Base-by-base conservation (phyloP, 2,797 vertebrate species). In the Hipposideros larvatus region DNA sequence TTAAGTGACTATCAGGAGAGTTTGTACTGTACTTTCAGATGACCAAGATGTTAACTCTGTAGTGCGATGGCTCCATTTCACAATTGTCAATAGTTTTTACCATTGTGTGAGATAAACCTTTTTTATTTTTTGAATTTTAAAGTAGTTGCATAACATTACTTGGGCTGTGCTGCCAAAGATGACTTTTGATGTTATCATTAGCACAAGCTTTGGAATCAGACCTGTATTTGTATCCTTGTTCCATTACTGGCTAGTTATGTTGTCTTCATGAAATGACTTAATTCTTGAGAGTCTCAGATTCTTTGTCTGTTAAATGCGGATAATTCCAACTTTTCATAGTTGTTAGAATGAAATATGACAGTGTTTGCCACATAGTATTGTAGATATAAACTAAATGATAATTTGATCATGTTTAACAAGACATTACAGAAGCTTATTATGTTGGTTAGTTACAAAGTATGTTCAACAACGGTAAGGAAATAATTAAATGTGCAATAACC, bases 401-500 rank as follows among this genome's bases (percentile, higher is more conserved):
- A 31, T 57, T 75, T 71, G 70, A 71, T 66, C 31, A 75, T 61
- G 53, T 83, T 97, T 97, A 96, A 95, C 24, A 92, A 82, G 83
- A 80, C 5, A 46, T 61, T 97, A 95, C 87, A 88, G 96, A 93
- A 97, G 34, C 95, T 98, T 97, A 57, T 37, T 77, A 59, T 86
- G 87, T 97, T 96, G 97, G 61, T 85, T 92, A 85, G 87, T 97
- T 98, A 79, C 24, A 41, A 10, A 96, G 97, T 96, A 95, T 95
- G 96, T 91, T 98, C 46, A 91, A 13, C 92, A 93, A 88, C 95
- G 61, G 63, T 85, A 96, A 96, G 77, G 86, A 80, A 48, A 88
- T 90, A 95, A 96, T 57, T 87, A 96, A 97, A 96, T 97, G 88
- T 98, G 91, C 91, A 94, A 91, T 98, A 97, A 96, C 96, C 96